Conservation (phyloP, 1,140 invertebrate genomes). For the Sycophila sp. region DNA sequence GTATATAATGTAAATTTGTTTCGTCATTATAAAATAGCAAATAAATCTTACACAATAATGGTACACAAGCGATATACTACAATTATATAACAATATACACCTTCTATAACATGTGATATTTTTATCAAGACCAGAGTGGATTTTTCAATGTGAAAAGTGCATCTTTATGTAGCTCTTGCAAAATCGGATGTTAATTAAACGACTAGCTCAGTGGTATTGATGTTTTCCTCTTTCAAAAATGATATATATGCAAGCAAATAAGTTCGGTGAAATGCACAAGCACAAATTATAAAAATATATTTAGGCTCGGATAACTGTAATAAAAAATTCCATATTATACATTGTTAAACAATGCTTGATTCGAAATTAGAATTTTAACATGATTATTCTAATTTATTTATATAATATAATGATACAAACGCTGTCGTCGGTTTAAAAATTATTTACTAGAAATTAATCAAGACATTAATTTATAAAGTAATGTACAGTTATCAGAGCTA, state of each 20-base stretch:
- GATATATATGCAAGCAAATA: background rate
- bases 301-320: no score
- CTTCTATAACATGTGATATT: background rate
- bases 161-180: background rate
- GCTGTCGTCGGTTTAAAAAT: background rate
- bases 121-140: background rate
- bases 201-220: constrained; percentile 3
- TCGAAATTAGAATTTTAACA: background rate
- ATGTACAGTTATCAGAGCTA: no score
- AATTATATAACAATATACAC: constrained; percentile 10
- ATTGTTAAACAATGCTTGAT: background rate
- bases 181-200: background rate
- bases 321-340: background rate
- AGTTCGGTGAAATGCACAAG: background rate
- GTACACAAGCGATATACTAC: background rate
- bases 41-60: constrained; percentile 16
- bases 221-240: background rate
- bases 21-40: constrained; percentile 9
- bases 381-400: background rate
- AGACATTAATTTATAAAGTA: no score
- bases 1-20: constrained; percentile 12
- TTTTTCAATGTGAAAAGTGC: background rate
- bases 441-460: background rate
- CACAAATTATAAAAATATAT: background rate
- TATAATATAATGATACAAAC: background rate